These are phyloP conservation scores for Catocala sponsa DNA, from an alignment of 2,888 invertebrate genomes.

Conservation along the genomic window DNA sequence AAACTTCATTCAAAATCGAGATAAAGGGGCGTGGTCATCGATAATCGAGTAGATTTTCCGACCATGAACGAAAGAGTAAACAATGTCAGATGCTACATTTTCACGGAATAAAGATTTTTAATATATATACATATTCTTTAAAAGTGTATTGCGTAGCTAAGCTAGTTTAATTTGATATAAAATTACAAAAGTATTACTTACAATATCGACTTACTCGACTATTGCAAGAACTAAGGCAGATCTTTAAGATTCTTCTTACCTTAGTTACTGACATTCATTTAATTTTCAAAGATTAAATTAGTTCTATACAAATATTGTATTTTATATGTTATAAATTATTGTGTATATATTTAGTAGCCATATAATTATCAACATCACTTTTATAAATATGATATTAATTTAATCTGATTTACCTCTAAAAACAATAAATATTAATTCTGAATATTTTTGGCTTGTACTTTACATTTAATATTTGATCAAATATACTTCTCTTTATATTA, in stretches of 20 bases:
- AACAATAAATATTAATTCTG: too few species aligned
- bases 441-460: too few species aligned
- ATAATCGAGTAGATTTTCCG: slow-evolving; percentile 56
- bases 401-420: too few species aligned
- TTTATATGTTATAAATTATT: too few species aligned
- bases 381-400: too few species aligned
- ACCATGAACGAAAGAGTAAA: slow-evolving; percentile 45
- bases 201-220: slow-evolving; percentile 1
- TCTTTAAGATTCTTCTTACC: background rate
- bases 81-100: slow-evolving; percentile 29
- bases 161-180: background rate
- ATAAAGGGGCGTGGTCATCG: slow-evolving; percentile 67
- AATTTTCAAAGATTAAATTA: too few species aligned
- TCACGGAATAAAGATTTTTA: slow-evolving; percentile 1
- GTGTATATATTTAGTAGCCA: too few species aligned
- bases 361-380: too few species aligned
- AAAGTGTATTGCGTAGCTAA: background rate
- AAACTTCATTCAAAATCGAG: slow-evolving; percentile 74
- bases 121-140: background rate
- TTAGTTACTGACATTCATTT: too few species aligned
- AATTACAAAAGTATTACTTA: background rate
- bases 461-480: too few species aligned
- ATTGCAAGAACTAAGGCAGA: background rate
- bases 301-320: too few species aligned
- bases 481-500: too few species aligned